Percentiles rank a stretch among this genome's conserved stretches.
Evolutionary conservation across 2,888 invertebrate species (phyloP).

Genomic region (Uloborus plumipes): DNA sequence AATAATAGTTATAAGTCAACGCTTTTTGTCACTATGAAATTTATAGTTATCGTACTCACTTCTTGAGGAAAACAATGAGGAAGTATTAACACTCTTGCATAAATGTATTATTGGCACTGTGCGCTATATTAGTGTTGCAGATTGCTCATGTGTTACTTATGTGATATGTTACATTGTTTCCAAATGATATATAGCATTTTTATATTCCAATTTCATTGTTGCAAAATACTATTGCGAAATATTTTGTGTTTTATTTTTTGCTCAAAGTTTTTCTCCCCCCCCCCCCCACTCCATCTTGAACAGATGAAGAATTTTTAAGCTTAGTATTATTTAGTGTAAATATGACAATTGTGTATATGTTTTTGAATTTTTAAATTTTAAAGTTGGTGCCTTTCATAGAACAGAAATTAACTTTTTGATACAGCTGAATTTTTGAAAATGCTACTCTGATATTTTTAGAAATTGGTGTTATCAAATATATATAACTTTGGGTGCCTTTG

Average conservation of each 20-base stretch:
- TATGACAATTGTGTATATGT: constrained; percentile 12
- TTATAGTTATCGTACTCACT: too few species aligned
- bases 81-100: constrained; percentile 14
- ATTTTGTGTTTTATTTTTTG: constrained; percentile 34
- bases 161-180: constrained; percentile 48
- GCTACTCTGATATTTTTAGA: neutral
- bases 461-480: neutral
- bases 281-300: constrained; percentile 16
- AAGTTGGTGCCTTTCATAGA: neutral
- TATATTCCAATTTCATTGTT: constrained; percentile 12
- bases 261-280: constrained; percentile 41
- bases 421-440: constrained; percentile 9
- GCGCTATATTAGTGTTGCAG: constrained; percentile 62
- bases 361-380: constrained; percentile 15
- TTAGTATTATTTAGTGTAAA: constrained; percentile 17
- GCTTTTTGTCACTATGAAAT: too few species aligned
- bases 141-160: constrained; percentile 41
- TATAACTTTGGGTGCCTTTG: constrained; percentile 2
- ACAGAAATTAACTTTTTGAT: neutral
- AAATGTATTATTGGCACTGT: constrained; percentile 30
- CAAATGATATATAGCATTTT: constrained; percentile 30
- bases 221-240: constrained; percentile 21
- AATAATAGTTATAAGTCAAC: too few species aligned
- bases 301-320: constrained; percentile 22
- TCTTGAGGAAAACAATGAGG: neutral